phyloP scores from a whole-genome alignment of 2,888 invertebrate genomes.

The Halictus quadricinctus region DNA sequence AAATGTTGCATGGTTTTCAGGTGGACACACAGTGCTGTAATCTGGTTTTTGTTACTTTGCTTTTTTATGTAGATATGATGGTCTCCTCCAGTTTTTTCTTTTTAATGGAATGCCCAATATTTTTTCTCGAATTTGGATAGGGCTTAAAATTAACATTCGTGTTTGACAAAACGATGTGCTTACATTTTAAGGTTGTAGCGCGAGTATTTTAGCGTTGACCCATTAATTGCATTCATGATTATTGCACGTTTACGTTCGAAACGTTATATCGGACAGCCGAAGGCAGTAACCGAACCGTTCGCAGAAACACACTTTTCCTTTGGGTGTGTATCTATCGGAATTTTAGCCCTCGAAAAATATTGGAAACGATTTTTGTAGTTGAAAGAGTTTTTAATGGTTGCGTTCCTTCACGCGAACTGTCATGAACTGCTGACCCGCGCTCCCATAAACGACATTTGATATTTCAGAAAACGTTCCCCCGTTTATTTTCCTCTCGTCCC shows the following conservation, averaged over 20 bases:
- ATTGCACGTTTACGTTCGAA: background rate
- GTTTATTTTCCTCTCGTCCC: conserved; percentile 22
- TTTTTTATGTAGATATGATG: too few species aligned
- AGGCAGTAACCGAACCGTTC: background rate
- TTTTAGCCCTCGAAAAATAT: conserved; percentile 30
- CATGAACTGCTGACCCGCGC: conserved; percentile 41
- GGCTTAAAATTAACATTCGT: too few species aligned
- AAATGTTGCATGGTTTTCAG: too few species aligned
- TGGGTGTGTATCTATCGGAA: background rate
- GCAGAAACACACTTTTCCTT: background rate
- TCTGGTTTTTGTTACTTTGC: too few species aligned
- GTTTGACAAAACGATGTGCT: background rate
- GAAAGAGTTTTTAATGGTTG: conserved; percentile 53
- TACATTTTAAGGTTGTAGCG: background rate
- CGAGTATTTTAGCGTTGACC: background rate
- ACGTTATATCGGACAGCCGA: background rate
- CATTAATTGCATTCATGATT: background rate
- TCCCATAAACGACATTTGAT: conserved; percentile 52
- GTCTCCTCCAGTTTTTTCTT: too few species aligned
- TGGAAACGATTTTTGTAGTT: conserved; percentile 46
- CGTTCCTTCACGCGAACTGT: conserved; percentile 42
- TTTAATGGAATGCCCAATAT: too few species aligned
- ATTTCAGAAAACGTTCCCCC: conserved; percentile 33
- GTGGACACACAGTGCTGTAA: too few species aligned
- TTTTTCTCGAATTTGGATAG: too few species aligned